phyloP scores from a whole-genome alignment of 1,140 invertebrate genomes.

The Ostrea denselamellosa region DNA sequence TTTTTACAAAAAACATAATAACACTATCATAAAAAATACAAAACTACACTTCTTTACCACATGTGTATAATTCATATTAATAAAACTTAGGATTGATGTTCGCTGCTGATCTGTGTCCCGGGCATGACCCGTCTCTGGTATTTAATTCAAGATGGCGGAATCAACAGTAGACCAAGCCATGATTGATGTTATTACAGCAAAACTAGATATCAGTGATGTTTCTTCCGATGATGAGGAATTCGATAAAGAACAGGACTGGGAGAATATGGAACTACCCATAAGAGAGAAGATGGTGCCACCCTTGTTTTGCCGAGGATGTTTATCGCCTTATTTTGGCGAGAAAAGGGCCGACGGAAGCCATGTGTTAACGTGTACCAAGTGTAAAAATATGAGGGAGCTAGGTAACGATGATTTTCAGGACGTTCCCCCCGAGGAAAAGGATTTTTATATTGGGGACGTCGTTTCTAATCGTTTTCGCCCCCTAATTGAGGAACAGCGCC shows the following conservation, averaged over 20 bases:
- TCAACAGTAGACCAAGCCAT: neutral
- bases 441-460: constrained; percentile 42
- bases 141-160: constrained; percentile 38
- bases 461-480: constrained; percentile 48
- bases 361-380: constrained; percentile 49
- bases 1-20: too few relatives aligned
- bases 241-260: neutral
- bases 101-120: neutral
- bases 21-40: too few relatives aligned
- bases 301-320: constrained; percentile 47
- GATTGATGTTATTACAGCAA: neutral
- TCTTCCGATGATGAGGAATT: constrained; percentile 8
- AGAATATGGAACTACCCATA: neutral
- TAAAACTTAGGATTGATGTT: too few relatives aligned
- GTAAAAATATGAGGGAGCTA: constrained; percentile 29
- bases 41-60: too few relatives aligned
- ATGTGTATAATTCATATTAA: too few relatives aligned
- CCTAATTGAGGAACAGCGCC: constrained; percentile 41
- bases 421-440: neutral
- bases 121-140: neutral
- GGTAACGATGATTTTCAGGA: neutral
- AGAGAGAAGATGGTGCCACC: constrained; percentile 22
- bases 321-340: constrained; percentile 49
- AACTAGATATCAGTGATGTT: neutral
- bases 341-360: constrained; percentile 31